Base-by-base conservation (phyloP, 2,888 invertebrate species). In the Drosophila helvetica region DNA sequence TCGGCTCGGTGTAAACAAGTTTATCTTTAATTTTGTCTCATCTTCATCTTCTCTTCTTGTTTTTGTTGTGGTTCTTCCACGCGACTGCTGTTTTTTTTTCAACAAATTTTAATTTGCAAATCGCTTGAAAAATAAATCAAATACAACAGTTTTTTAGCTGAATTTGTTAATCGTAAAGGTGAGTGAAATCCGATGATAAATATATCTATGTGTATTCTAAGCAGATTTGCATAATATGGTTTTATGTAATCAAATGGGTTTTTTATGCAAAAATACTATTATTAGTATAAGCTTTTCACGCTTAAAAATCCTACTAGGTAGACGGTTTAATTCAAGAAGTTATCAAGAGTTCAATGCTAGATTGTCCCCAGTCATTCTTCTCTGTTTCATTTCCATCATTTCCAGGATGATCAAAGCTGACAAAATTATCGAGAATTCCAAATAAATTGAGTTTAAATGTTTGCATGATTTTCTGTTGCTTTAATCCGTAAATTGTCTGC, bases 1-100 rank as follows among this genome's bases (percentile, higher is more conserved):
- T 72, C 48, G 52, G 22, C 55, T 66, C 42, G 58, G 67, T 55
- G 69, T 71, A 71, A 70, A 47, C 66, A 74, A 73, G 67, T 63
- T 65, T 69, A 66, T 61, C 43, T 46, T 54, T 74, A 53, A 25
- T 19, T 47, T 53, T 60, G 56, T 46, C 54, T 47, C 71, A 62
- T 46, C 59, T 38, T 30, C 18, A 45, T 54, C 15, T 30, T 60
- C 42, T 55, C 17, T 66, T 62, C 47, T 59, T 55, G 8, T 55
- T 46, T 8, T 51, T 63, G 27, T 57, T 64, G 27, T 48, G 56
- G 38, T 74, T 55, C 25, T 27, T 55, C 45, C 50, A 53, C 50
- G 57, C 47, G 72, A 50, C 12, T 18, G 45, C 45, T 58, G 30
- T 52, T 46, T 42, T 25, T 54, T 42, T 57, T 53, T 59, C 27